Evolutionary conservation across 2,113 vertebrate species (phyloP).

Genomic region (Pterophyllum scalare): DNA sequence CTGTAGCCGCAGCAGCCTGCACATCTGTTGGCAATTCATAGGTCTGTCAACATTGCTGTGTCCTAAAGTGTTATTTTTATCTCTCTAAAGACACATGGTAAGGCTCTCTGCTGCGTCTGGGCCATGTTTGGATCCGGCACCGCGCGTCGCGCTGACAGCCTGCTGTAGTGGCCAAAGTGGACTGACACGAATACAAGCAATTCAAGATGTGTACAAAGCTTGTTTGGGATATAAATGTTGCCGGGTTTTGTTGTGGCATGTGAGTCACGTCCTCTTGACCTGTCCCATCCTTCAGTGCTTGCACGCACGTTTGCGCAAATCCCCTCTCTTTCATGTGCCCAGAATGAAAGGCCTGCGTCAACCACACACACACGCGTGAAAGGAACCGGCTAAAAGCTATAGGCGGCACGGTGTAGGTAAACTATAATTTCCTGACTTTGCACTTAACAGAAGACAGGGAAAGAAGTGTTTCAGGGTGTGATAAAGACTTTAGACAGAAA

Average conservation of each 20-base stretch:
- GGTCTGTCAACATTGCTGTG: slow-evolving; percentile 5
- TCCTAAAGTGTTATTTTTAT: slow-evolving; percentile 55
- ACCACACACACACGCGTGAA: not conserved
- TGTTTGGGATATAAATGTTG: slow-evolving; percentile 25
- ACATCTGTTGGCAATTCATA: slow-evolving; percentile 53
- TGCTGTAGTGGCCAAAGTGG: slow-evolving; percentile 25
- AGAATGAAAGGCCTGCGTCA: not conserved
- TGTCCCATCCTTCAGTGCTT: slow-evolving; percentile 16
- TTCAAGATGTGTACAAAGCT: slow-evolving; percentile 50
- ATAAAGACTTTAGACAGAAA: slow-evolving; percentile 54
- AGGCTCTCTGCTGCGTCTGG: slow-evolving; percentile 38
- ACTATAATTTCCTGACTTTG: slow-evolving; percentile 47
- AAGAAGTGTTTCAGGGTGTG: slow-evolving; percentile 46
- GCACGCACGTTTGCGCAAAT: slow-evolving; percentile 31
- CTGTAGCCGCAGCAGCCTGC: not conserved
- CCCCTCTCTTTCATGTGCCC: slow-evolving; percentile 23
- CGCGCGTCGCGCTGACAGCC: slow-evolving; percentile 30
- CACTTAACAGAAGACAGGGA: slow-evolving; percentile 41
- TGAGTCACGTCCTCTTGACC: slow-evolving; percentile 54
- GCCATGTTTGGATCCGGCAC: slow-evolving; percentile 40
- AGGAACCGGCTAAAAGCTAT: not conserved
- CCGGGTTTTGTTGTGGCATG: slow-evolving; percentile 32
- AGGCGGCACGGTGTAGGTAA: not conserved
- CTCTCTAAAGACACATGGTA: slow-evolving; percentile 26
- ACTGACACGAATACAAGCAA: slow-evolving; percentile 32